Base-by-base conservation (phyloP, 1,140 invertebrate genomes). In the Drosophila nikananu region DNA sequence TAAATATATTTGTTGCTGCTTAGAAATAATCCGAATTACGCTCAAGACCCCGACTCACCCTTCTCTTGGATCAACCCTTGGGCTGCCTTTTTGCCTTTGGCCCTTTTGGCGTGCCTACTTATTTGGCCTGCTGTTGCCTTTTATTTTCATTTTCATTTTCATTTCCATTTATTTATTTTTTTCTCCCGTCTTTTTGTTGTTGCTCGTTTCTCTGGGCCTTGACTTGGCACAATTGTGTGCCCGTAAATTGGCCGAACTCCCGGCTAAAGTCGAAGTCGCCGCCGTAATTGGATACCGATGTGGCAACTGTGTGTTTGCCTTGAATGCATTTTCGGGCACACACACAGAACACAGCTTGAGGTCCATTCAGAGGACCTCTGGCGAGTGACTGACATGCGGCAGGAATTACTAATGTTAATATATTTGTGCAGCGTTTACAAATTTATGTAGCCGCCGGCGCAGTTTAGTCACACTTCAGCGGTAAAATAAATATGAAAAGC, bases 301-400 rank as follows among this genome's bases (percentile, higher is more conserved):
- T 82, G 58, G 86, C 86, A 89, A 89, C 86, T 89, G 86, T 89
- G 86, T 89, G 86, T 89, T 89, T 89, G 84, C 81, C 76, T 83
- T 78, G 41, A 72, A 61, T 74, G 71, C 67, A 71, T 77, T 54
- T 49, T 68, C 25, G 25, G 49, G 49, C 25, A 32, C 77, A 30
- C 77, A 37, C n/a, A n/a, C n/a, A n/a, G n/a, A n/a, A n/a, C n/a
- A n/a, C 84, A 89, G 84, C 84, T 81, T 89, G 84, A 68, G 80
- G 81, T 89, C 84, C 77, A 58, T 55, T 54, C 49, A 42, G 13
- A 48, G 70, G 55, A 72, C 68, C 27, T 70, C 27, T 27, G 25
- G 27, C 39, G 65, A 51, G 59, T 70, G 51, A 70, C 68, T 70
- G 65, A 58, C 68, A 61, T 58, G 44, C 54, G 63, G 63, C 52